Evolutionary conservation across 2,888 invertebrate genomes (phyloP).

Genomic region (Xestia sexstrigata): DNA sequence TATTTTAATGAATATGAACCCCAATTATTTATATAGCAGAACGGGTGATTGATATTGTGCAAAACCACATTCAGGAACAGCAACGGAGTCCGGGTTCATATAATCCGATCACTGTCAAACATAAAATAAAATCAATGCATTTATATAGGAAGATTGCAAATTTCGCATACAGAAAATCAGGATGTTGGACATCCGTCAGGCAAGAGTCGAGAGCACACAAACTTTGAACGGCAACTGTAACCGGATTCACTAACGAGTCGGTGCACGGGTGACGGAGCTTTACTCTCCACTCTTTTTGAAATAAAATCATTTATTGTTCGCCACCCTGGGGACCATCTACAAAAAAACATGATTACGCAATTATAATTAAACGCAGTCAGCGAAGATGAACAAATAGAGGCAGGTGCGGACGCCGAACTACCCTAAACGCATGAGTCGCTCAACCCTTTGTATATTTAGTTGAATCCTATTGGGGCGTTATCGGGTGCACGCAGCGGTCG

Average conservation of each 20-base stretch:
- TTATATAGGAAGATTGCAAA: conserved; percentile 60
- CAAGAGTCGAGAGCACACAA: conserved; percentile 81
- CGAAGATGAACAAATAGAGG: conserved; percentile 33
- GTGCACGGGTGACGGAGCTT: conserved; percentile 73
- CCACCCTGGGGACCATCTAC: conserved; percentile 31
- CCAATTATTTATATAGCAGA: conserved; percentile 14
- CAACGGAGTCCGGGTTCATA: conserved; percentile 10
- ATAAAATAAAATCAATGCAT: conserved; percentile 62
- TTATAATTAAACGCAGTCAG: conserved; percentile 38
- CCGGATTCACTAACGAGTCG: conserved; percentile 87
- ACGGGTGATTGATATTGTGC: conserved; percentile 26
- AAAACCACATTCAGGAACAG: conserved; percentile 23
- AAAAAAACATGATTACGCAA: conserved; percentile 38
- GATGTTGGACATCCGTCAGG: conserved; percentile 81
- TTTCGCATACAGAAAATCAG: conserved; percentile 73
- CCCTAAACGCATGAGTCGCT: conserved; percentile 58
- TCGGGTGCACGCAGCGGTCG: conserved; percentile 85
- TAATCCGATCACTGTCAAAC: conserved; percentile 19
- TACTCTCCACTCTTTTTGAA: conserved; percentile 59
- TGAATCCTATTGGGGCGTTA: conserved; percentile 83
- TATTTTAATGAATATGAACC: conserved; percentile 7
- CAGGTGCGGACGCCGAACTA: conserved; percentile 32
- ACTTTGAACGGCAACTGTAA: conserved; percentile 84
- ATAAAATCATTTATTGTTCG: conserved; percentile 65
- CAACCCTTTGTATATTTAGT: conserved; percentile 78